phyloP scores from a whole-genome alignment of 2,888 invertebrate genomes.

The Malthinus flaveolus region DNA sequence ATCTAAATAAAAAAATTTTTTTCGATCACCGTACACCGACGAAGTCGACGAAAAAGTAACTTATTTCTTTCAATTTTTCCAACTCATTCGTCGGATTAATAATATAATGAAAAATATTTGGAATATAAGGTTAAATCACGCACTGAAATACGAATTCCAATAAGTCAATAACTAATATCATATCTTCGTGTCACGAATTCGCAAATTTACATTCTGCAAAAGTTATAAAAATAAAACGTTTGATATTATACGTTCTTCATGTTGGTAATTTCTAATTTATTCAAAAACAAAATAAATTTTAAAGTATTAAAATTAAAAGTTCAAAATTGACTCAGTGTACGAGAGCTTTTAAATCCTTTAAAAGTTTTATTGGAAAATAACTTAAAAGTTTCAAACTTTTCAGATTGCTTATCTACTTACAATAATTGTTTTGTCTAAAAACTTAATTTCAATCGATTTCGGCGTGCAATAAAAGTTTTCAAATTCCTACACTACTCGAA shows the following conservation, averaged over 20 bases:
- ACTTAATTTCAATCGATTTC: no score
- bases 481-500: not conserved
- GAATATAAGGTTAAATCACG: not conserved
- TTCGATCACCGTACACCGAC: no score
- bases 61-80: no score
- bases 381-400: no score
- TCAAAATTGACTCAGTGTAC: no score
- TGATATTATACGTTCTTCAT: not conserved
- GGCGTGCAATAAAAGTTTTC: not conserved
- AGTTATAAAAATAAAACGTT: not conserved
- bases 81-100: not conserved
- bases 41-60: no score
- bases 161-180: slow-evolving; percentile 18
- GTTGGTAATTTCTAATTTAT: not conserved
- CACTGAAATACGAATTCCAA: slow-evolving; percentile 3
- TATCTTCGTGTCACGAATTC: slow-evolving; percentile 10
- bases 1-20: no score
- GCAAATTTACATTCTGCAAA: slow-evolving; percentile 7
- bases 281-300: not conserved
- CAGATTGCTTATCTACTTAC: no score
- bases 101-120: not conserved
- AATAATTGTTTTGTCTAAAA: no score
- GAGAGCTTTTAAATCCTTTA: not conserved
- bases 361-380: not conserved
- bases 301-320: no score